These are phyloP conservation scores for Centroberyx gerrardi DNA, from an alignment of 2,797 vertebrate species.

Conservation along the genomic window DNA sequence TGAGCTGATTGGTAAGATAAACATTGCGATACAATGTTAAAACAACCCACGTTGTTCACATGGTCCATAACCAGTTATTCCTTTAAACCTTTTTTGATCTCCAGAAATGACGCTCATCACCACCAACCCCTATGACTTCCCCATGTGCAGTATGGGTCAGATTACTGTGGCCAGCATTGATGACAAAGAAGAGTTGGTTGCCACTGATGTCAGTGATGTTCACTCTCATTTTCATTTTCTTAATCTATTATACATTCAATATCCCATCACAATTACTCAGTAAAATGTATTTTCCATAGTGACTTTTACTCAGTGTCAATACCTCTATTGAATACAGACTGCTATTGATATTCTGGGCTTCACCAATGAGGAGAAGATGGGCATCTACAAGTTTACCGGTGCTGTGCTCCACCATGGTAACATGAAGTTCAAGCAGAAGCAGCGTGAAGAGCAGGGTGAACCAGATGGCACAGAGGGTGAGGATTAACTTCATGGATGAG, in stretches of 20 bases:
- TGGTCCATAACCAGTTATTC: not conserved
- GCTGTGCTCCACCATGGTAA: slow-evolving; percentile 90
- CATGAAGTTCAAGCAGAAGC: slow-evolving; percentile 93
- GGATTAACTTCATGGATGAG: not conserved
- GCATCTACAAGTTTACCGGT: slow-evolving; percentile 91
- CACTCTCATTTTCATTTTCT: not conserved
- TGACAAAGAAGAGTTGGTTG: slow-evolving; percentile 91
- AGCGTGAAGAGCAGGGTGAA: slow-evolving; percentile 92
- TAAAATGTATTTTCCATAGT: not conserved
- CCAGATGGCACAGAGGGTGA: slow-evolving; percentile 91
- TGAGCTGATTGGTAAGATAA: slow-evolving; percentile 87
- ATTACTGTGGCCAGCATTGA: slow-evolving; percentile 91
- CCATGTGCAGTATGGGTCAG: slow-evolving; percentile 90
- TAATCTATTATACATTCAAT: not conserved
- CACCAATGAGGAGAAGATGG: slow-evolving; percentile 84
- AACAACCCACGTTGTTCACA: not conserved
- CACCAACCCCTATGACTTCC: slow-evolving; percentile 92
- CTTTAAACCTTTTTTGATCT: not conserved
- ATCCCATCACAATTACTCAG: too few relatives aligned
- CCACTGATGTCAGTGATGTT: slow-evolving; percentile 89
- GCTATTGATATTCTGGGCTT: slow-evolving; percentile 91
- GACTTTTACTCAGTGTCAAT: not conserved
- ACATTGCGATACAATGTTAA: too few relatives aligned
- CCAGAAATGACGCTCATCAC: slow-evolving; percentile 91
- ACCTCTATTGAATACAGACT: slow-evolving; percentile 74